Evolutionary conservation across 2,797 vertebrate genomes (phyloP), one percentile per base, ranked within the genome.

Genomic region (Lycodopsis pacificus): DNA sequence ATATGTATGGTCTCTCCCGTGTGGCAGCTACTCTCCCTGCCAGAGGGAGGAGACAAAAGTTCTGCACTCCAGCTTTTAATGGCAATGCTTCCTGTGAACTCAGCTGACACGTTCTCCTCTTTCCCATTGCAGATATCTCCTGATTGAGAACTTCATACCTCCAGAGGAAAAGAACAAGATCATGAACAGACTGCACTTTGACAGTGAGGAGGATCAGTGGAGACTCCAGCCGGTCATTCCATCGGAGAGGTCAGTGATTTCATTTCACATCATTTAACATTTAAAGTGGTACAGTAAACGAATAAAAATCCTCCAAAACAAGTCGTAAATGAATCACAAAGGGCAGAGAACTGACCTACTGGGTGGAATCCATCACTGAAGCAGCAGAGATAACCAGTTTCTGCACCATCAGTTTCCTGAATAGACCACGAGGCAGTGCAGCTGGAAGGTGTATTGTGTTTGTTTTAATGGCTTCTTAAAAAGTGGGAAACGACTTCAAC

Each of bases 81-180:
- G 5, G 2, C 1, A 14, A 7, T 22, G 13, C 51, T 54, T 19
- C 19, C 30, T 25, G 8, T 77, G 46, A 71, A 4, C 25, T 53
- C 8, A 40, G 51, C 46, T 77, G 46, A 61, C 34, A 15, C 30
- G 0, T 14, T 25, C 13, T 48, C 66, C 19, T 75, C 5, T 54
- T 82, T 7, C 30, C 57, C 63, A 0, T 14, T 82, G 32, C 95
- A 99, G 98, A 92, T 97, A 97, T 81, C 84, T 99, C 73, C 95
- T 99, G 86, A 99, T 99, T 3, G 98, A 99, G 92, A 99, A 99
- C 82, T 99, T 99, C 83, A 98, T 99, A 79, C 98, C 98, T 30
- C 97, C 98, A 0, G 98, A 98, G 80, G 98, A 98, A 90, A 99
- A 99, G 95, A 99, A 99, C 94, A 99, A 99, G 93, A 98, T 98